A percentile compares a stretch with the other conserved stretches of the same genome.
phyloP scores from a whole-genome alignment of 2,888 invertebrate genomes.

The Philopedon plagiatum region DNA sequence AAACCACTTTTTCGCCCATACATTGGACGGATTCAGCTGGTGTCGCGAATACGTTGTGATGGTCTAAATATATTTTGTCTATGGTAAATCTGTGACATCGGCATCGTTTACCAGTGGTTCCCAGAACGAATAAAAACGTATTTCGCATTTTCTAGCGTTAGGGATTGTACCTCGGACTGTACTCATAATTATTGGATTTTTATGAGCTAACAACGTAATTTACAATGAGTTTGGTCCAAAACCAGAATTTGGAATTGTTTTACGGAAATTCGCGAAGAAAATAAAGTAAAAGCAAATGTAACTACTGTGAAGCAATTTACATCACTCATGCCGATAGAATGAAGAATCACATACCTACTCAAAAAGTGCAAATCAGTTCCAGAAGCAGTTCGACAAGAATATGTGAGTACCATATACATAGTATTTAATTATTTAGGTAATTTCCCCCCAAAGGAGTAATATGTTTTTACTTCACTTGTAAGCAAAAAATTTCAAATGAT shows the following conservation, averaged over 20 bases:
- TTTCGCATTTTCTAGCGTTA: no score
- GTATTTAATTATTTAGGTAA: neutral
- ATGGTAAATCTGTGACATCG: no score
- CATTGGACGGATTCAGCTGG: no score
- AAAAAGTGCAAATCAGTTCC: neutral
- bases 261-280: neutral
- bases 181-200: no score
- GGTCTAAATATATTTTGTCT: no score
- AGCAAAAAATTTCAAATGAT: neutral
- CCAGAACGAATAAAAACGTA: no score
- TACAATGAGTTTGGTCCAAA: neutral
- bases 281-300: neutral
- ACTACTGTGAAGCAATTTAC: neutral
- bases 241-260: neutral
- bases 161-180: no score
- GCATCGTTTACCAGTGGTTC: no score
- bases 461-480: neutral
- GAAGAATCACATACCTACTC: neutral
- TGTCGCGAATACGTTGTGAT: no score
- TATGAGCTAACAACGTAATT: no score
- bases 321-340: constrained; percentile 4
- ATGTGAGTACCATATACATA: neutral
- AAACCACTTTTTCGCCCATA: no score
- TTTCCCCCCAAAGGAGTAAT: no score
- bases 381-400: neutral